Percentiles rank a stretch among this genome's conserved stretches.
These are phyloP conservation scores for Clunio marinus DNA, from an alignment of 2,888 invertebrate species.

Conservation along the genomic window DNA sequence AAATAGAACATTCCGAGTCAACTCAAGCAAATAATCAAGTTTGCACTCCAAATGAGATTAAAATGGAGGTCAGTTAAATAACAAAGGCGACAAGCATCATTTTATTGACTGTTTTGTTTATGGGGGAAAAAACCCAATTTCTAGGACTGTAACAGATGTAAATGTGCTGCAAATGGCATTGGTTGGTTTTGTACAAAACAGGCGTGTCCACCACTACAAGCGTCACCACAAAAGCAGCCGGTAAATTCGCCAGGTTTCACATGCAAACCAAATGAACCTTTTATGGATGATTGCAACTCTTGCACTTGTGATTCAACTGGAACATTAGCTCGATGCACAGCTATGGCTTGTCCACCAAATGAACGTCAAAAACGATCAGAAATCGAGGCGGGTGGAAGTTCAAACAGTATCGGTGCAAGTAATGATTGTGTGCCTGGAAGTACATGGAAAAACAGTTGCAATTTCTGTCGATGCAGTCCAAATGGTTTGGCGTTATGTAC, in stretches of 20 bases:
- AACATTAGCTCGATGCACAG: slow-evolving; percentile 53
- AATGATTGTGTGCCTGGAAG: neutral
- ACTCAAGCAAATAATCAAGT: too few species aligned
- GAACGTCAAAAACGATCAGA: neutral
- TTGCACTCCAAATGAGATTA: too few species aligned
- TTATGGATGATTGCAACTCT: slow-evolving; percentile 54
- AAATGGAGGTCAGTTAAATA: too few species aligned
- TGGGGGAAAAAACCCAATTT: too few species aligned
- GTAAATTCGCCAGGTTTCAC: slow-evolving; percentile 51
- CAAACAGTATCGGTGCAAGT: neutral
- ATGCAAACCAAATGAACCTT: slow-evolving; percentile 54
- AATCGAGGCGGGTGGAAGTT: neutral
- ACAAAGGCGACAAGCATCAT: too few species aligned
- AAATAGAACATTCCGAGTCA: too few species aligned
- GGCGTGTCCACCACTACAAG: too few species aligned
- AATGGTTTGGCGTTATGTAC: slow-evolving; percentile 54
- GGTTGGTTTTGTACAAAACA: too few species aligned
- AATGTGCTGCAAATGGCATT: too few species aligned
- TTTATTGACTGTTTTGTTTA: too few species aligned
- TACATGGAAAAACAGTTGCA: slow-evolving; percentile 48
- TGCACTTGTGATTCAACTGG: slow-evolving; percentile 55
- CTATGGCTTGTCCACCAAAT: slow-evolving; percentile 42
- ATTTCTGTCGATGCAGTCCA: slow-evolving; percentile 53
- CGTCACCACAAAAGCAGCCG: neutral
- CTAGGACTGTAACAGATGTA: too few species aligned